Evolutionary conservation across 1,140 invertebrate genomes (phyloP).

Genomic region (Bombus ignitus): DNA sequence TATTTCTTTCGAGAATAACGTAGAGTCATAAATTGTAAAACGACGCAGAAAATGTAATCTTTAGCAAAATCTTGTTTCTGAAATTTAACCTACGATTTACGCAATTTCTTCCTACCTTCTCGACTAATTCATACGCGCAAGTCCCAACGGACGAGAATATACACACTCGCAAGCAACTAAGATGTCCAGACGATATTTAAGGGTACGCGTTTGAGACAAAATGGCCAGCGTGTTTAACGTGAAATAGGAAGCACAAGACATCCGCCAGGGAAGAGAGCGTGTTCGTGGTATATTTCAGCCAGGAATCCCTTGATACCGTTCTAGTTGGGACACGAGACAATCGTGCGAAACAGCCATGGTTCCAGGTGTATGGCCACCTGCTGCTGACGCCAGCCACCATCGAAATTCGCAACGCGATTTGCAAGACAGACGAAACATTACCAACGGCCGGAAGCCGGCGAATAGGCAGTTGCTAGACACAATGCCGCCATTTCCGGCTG

Average conservation of each 20-base stretch:
- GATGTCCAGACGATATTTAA: background rate
- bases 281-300: conserved; percentile 18
- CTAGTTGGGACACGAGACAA: conserved; percentile 51
- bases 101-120: no score
- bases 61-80: no score
- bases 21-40: no score
- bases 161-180: background rate
- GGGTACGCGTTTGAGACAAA: background rate
- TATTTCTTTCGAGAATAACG: no score
- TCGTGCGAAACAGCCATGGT: conserved; percentile 34
- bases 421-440: conserved; percentile 76
- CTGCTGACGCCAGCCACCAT: conserved; percentile 59
- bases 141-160: background rate
- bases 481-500: conserved; percentile 73
- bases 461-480: conserved; percentile 70
- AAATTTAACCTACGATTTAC: no score
- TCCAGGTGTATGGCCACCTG: conserved; percentile 79
- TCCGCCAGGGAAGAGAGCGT: background rate
- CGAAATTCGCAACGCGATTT: conserved; percentile 69
- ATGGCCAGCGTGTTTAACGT: conserved; percentile 5
- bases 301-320: conserved; percentile 34
- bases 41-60: no score
- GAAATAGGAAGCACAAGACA: background rate
- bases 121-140: background rate
- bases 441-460: conserved; percentile 59